phyloP scores from a whole-genome alignment of 2,888 invertebrate species.

The Aelia acuminata region DNA sequence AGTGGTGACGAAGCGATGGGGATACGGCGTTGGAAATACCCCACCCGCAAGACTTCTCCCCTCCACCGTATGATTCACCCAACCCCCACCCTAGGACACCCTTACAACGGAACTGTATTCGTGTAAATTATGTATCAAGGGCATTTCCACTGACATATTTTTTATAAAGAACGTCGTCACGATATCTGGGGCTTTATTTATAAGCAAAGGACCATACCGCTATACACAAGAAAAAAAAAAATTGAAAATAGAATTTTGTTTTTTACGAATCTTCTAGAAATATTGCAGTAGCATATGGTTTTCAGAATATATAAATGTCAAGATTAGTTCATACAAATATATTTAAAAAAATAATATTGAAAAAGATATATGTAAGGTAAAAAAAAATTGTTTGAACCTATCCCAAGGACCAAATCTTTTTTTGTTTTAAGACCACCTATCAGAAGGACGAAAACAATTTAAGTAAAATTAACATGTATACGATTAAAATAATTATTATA shows the following conservation, averaged over 20 bases:
- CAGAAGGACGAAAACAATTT: no score
- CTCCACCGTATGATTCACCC: neutral
- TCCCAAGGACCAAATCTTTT: no score
- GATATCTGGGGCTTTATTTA: neutral
- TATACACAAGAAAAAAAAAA: neutral
- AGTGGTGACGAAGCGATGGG: neutral
- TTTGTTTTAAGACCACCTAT: no score
- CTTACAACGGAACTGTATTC: neutral
- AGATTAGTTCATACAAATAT: no score
- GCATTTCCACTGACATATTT: neutral
- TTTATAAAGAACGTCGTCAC: neutral
- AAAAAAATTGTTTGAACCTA: no score
- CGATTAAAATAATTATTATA: no score
- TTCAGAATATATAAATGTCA: no score
- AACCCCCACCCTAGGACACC: neutral
- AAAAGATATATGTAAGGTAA: no score
- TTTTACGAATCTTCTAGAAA: no score
- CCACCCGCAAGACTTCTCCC: constrained; percentile 25
- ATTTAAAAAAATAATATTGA: no score
- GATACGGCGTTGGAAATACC: constrained; percentile 31
- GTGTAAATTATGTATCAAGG: constrained; percentile 6
- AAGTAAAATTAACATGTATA: no score
- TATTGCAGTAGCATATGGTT: no score
- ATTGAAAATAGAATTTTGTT: neutral
- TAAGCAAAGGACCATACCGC: neutral